phyloP scores from a whole-genome alignment of 2,797 vertebrate genomes.

The Myotis pilosus region DNA sequence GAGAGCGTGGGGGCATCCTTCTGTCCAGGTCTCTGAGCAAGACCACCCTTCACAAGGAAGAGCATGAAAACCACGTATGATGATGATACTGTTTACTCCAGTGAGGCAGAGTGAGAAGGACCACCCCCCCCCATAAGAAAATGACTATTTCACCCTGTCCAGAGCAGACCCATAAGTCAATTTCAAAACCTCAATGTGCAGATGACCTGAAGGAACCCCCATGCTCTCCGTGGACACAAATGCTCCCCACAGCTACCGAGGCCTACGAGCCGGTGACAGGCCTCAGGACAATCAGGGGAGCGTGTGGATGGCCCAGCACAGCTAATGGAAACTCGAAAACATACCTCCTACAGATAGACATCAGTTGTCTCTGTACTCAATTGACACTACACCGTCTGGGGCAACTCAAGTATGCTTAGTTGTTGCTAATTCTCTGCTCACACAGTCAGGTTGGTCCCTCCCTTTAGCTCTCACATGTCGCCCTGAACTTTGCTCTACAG shows the following conservation, averaged over 20 bases:
- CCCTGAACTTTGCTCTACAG: not conserved
- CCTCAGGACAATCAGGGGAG: not conserved
- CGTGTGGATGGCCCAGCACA: not conserved
- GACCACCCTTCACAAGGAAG: no score
- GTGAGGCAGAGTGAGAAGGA: not conserved
- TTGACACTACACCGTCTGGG: not conserved
- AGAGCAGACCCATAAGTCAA: not conserved
- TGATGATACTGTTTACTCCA: not conserved
- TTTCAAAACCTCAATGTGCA: not conserved
- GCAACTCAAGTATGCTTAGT: not conserved
- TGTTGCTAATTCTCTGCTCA: not conserved
- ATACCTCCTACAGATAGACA: not conserved
- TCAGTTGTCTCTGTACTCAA: not conserved
- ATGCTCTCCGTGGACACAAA: not conserved
- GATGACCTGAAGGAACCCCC: not conserved
- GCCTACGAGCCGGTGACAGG: not conserved
- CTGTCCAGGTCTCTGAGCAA: not conserved
- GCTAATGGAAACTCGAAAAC: not conserved
- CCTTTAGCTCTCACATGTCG: not conserved
- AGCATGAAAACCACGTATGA: not conserved
- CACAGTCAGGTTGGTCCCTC: not conserved
- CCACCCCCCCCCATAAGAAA: not conserved
- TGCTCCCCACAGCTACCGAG: not conserved
- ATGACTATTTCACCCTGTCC: not conserved
- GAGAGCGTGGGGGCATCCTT: not conserved